A percentile compares a stretch with the other conserved stretches of the same genome.
phyloP scores from a whole-genome alignment of 2,888 invertebrate species.

The Nineta flava region DNA sequence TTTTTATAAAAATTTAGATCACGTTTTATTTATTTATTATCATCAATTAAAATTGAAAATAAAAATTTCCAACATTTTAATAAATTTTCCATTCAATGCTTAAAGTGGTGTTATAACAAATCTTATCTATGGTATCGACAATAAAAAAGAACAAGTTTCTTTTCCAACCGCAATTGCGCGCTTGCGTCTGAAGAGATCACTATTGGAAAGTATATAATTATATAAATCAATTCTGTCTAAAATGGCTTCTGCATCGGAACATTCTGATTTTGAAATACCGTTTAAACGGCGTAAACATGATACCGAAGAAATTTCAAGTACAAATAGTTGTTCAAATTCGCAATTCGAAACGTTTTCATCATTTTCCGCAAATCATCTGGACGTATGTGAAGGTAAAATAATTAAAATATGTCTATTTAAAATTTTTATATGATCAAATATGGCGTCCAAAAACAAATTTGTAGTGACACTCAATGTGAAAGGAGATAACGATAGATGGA shows the following conservation, averaged over 20 bases:
- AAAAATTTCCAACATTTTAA: too few species aligned
- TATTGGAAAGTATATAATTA: neutral
- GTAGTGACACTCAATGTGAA: constrained; percentile 21
- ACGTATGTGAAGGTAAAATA: constrained; percentile 28
- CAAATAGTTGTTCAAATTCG: constrained; percentile 24
- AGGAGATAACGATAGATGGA: constrained; percentile 8
- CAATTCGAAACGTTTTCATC: constrained; percentile 25
- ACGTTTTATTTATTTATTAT: too few species aligned
- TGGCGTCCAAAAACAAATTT: constrained; percentile 26
- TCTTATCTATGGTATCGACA: neutral
- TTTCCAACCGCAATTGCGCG: neutral
- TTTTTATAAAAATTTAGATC: too few species aligned
- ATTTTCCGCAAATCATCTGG: constrained; percentile 21
- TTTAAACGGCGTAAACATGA: constrained; percentile 28
- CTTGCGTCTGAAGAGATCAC: neutral
- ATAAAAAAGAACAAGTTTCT: neutral
- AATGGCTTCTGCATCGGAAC: constrained; percentile 29
- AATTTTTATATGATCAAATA: constrained; percentile 26
- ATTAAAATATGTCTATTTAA: constrained; percentile 27
- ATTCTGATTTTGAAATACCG: constrained; percentile 27
- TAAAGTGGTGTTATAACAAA: too few species aligned
- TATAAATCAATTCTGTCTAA: constrained; percentile 13
- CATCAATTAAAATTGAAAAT: too few species aligned
- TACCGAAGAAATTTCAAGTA: constrained; percentile 20
- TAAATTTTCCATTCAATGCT: too few species aligned